These are phyloP conservation scores for Catostylus mosaicus DNA, from an alignment of 30 jellyfish, hydroid and myxozoan genomes.

Conservation along the genomic window DNA sequence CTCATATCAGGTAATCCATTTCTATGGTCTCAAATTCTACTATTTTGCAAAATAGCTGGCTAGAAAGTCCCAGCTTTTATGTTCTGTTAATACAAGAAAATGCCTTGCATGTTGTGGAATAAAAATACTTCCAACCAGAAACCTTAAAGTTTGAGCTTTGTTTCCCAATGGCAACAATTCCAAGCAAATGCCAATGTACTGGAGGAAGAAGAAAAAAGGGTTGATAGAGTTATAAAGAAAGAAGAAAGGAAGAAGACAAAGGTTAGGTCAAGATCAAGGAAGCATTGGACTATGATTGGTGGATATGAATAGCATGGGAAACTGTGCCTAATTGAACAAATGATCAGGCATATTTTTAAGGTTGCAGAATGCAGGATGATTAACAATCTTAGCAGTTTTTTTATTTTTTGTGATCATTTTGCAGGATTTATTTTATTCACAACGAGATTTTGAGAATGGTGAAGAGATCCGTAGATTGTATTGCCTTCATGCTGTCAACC, in stretches of 20 bases:
- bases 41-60: neutral
- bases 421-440: constrained; percentile 81
- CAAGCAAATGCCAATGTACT: no score
- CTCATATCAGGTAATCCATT: constrained; percentile 55
- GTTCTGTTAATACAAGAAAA: neutral
- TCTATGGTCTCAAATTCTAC: neutral
- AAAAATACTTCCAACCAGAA: neutral
- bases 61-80: neutral
- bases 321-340: neutral
- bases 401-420: no score
- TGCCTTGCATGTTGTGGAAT: neutral
- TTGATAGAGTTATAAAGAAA: neutral
- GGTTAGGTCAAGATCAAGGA: neutral
- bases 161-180: no score
- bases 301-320: neutral
- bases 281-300: neutral
- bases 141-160: neutral
- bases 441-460: constrained; percentile 69
- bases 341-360: neutral
- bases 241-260: neutral
- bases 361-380: neutral
- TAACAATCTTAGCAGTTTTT: neutral
- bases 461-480: constrained; percentile 86
- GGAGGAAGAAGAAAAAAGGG: no score
- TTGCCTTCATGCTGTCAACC: constrained; percentile 93